phyloP scores from a whole-genome alignment of 2,888 invertebrate species.

The Thelaira solivaga region DNA sequence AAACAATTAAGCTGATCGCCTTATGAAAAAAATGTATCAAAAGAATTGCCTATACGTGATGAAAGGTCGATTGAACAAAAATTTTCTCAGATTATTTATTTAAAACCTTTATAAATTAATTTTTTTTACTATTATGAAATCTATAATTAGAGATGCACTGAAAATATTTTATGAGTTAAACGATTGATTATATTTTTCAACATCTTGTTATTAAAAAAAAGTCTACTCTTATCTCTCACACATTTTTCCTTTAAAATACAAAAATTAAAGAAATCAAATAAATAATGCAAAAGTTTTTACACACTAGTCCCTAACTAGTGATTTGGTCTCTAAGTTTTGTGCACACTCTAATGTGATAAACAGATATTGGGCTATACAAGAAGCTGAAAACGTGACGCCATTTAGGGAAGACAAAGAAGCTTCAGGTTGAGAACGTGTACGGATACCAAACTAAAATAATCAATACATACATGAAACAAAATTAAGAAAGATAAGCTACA shows the following conservation, averaged over 20 bases:
- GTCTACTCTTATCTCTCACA: too few species aligned
- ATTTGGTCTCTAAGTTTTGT: neutral
- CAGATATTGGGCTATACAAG: slow-evolving; percentile 53
- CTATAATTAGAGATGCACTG: too few species aligned
- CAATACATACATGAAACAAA: neutral
- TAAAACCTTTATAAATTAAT: too few species aligned
- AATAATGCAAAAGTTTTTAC: neutral
- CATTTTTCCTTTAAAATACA: neutral
- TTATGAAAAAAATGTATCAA: too few species aligned
- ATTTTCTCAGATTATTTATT: too few species aligned
- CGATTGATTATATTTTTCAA: too few species aligned
- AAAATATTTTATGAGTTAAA: too few species aligned
- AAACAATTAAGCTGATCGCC: too few species aligned
- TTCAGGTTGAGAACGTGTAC: slow-evolving; percentile 36
- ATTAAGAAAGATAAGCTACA: neutral
- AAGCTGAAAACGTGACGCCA: slow-evolving; percentile 60
- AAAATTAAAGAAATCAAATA: neutral
- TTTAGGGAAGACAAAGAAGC: slow-evolving; percentile 45
- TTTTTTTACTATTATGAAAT: too few species aligned
- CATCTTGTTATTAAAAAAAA: too few species aligned
- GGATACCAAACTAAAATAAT: slow-evolving; percentile 6
- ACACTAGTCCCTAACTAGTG: neutral
- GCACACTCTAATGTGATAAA: slow-evolving; percentile 53
- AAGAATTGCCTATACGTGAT: too few species aligned
- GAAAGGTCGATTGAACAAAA: too few species aligned